phyloP scores from a whole-genome alignment of 2,888 invertebrate species.

The Linyphia triangularis region DNA sequence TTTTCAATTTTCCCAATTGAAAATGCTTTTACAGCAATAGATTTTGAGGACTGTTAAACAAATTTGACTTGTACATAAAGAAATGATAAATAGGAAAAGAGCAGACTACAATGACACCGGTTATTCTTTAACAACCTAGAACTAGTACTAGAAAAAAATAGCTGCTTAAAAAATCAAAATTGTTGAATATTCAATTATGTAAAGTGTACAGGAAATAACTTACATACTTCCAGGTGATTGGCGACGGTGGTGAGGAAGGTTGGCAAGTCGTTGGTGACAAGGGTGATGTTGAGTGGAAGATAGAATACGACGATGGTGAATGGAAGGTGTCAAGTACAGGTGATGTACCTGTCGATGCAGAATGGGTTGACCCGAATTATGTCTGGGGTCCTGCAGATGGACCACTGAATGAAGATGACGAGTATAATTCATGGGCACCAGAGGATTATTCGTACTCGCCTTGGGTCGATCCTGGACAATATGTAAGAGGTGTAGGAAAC shows the following conservation, averaged over 20 bases:
- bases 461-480: slow-evolving; percentile 38
- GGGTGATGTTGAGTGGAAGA: slow-evolving; percentile 68
- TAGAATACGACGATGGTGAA: slow-evolving; percentile 62
- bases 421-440: slow-evolving; percentile 57
- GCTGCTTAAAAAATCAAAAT: no score
- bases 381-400: slow-evolving; percentile 56
- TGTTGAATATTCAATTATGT: no score
- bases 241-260: slow-evolving; percentile 62
- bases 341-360: slow-evolving; percentile 49
- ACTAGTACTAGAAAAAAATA: no score
- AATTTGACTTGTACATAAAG: no score
- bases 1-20: no score
- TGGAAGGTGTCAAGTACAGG: slow-evolving; percentile 64
- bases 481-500: slow-evolving; percentile 36
- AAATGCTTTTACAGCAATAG: no score
- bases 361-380: slow-evolving; percentile 64
- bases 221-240: slow-evolving; percentile 37
- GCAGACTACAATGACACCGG: no score
- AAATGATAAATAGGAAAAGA: no score
- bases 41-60: no score
- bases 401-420: slow-evolving; percentile 26
- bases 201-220: no score
- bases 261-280: slow-evolving; percentile 68
- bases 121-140: no score
- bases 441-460: slow-evolving; percentile 49